phyloP scores from a whole-genome alignment of 2,797 vertebrate genomes.

The Ceryle rudis region DNA sequence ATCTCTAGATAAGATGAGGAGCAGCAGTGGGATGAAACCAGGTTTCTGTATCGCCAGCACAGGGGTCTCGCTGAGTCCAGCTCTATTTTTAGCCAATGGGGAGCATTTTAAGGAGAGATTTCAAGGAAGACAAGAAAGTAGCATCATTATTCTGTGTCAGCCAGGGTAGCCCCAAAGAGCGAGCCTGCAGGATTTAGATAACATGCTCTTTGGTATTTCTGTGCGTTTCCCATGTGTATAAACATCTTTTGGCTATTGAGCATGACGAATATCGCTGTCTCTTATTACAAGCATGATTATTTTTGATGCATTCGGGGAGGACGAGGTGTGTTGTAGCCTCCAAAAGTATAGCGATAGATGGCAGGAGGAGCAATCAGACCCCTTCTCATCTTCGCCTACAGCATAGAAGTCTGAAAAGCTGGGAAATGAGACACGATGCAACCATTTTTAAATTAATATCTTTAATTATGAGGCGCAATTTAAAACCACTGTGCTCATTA shows the following conservation, averaged over 20 bases:
- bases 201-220: fast-evolving
- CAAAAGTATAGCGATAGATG: too few species aligned
- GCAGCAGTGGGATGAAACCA: neutral
- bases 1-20: fast-evolving
- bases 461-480: neutral
- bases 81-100: neutral
- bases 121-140: neutral
- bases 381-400: neutral
- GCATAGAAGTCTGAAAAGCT: fast-evolving
- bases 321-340: neutral
- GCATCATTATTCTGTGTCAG: neutral
- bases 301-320: neutral
- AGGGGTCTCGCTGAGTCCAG: neutral
- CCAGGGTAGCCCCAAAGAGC: neutral
- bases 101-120: neutral
- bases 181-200: neutral
- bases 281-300: neutral
- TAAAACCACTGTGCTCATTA: neutral
- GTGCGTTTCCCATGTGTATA: neutral
- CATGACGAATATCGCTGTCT: neutral
- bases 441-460: neutral
- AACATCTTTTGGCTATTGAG: fast-evolving
- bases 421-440: neutral
- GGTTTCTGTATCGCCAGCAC: fast-evolving
- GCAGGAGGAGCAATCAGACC: neutral